Evolutionary conservation across 2,113 vertebrate genomes (phyloP).

Genomic region (Callithrix jacchus): DNA sequence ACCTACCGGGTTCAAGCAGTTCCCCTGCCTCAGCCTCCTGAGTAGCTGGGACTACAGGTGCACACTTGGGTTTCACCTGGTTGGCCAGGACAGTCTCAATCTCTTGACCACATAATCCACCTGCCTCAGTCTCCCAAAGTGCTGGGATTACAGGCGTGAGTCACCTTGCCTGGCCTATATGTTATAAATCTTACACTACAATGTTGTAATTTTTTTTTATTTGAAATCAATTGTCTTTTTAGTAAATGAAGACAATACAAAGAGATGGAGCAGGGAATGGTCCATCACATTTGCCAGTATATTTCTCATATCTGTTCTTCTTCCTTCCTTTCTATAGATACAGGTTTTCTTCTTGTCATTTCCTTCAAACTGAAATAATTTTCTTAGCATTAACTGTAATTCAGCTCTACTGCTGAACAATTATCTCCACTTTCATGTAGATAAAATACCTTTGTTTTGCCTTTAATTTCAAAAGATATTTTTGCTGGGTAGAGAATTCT

Average conservation of each 20-base stretch:
- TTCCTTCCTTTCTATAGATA: background rate
- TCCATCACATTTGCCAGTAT: background rate
- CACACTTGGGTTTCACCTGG: no score
- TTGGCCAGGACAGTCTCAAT: no score
- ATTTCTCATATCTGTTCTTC: background rate
- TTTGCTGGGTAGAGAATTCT: background rate
- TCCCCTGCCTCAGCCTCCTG: no score
- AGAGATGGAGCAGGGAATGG: background rate
- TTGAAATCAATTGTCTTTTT: background rate
- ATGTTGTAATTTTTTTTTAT: background rate
- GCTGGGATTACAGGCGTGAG: no score
- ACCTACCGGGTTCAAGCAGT: no score
- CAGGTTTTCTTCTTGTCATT: background rate
- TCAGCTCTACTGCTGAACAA: background rate
- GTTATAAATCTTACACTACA: background rate
- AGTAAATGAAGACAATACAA: background rate
- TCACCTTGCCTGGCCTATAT: no score
- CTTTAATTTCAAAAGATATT: background rate
- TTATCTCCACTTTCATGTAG: background rate
- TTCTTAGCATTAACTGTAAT: background rate
- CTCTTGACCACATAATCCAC: no score
- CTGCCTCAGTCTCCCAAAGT: no score
- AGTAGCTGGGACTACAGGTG: no score
- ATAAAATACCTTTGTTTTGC: background rate
- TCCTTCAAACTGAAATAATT: background rate